Evolutionary conservation across 2,888 invertebrate species (phyloP).

Genomic region (Clitarchus hookeri): DNA sequence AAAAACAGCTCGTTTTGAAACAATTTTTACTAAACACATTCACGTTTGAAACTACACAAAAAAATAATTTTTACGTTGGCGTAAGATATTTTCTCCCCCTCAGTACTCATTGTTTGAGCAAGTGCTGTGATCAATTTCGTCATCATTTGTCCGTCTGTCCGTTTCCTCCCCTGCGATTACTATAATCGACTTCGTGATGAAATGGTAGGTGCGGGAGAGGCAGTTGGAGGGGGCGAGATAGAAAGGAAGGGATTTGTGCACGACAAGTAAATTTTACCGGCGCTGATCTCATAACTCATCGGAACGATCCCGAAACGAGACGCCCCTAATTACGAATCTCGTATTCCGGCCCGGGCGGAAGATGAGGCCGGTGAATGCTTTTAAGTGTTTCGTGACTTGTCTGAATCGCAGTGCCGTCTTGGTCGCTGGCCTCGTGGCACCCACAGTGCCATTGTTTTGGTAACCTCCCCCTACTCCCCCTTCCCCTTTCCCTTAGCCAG

Average conservation of each 20-base stretch:
- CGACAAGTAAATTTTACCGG: slow-evolving; percentile 5
- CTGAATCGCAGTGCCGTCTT: background rate
- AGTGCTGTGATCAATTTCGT: background rate
- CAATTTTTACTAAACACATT: too few relatives aligned
- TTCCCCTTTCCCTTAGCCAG: background rate
- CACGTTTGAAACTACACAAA: too few relatives aligned
- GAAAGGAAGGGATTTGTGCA: background rate
- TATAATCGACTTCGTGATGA: background rate
- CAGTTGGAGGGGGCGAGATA: background rate
- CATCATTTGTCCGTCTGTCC: background rate
- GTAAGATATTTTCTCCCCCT: too few relatives aligned
- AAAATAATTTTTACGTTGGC: too few relatives aligned
- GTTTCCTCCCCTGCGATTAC: background rate
- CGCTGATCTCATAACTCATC: background rate
- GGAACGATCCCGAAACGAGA: background rate
- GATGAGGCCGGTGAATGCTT: background rate
- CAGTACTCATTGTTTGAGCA: too few relatives aligned
- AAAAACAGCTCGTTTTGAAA: too few relatives aligned
- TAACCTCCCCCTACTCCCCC: background rate
- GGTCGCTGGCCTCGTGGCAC: background rate
- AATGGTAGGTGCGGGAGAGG: background rate
- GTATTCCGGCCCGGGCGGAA: background rate
- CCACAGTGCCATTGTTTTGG: too few relatives aligned
- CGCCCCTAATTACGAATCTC: slow-evolving; percentile 5
- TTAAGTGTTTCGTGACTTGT: background rate